A percentile compares a stretch with the other conserved stretches of the same genome.
These are phyloP conservation scores for Exephanes ischioxanthus DNA, from an alignment of 2,888 invertebrate species.

Conservation along the genomic window DNA sequence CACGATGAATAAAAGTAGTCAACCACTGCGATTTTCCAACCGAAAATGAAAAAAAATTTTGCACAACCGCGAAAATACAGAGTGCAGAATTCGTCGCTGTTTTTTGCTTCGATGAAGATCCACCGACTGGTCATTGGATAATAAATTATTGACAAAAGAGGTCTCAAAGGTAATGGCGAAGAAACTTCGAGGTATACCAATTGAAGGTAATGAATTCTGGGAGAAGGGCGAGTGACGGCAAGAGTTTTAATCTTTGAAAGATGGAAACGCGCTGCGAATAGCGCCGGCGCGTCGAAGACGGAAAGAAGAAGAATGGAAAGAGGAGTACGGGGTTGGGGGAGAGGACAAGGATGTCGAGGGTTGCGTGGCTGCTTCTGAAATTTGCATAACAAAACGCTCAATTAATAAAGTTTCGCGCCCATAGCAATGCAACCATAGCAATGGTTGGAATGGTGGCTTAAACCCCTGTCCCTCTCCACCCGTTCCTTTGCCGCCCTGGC, in stretches of 20 bases:
- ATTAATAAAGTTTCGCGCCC: slow-evolving; percentile 84
- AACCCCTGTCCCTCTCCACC: too few relatives aligned
- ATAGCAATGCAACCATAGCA: slow-evolving; percentile 70
- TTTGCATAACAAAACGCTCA: slow-evolving; percentile 84
- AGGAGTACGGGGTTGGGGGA: slow-evolving; percentile 43
- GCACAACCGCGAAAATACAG: background rate
- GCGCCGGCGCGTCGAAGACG: slow-evolving; percentile 16
- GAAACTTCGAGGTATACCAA: slow-evolving; percentile 74
- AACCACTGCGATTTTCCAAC: background rate
- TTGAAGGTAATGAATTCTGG: slow-evolving; percentile 77
- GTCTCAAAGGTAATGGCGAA: slow-evolving; percentile 11
- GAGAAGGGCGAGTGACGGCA: background rate
- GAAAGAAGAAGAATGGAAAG: slow-evolving; percentile 45
- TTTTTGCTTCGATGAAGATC: background rate
- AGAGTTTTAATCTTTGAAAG: too few relatives aligned
- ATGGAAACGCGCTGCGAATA: background rate
- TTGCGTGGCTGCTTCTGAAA: slow-evolving; percentile 74
- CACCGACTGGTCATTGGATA: slow-evolving; percentile 24
- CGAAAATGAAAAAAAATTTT: background rate
- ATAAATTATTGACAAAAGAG: slow-evolving; percentile 34
- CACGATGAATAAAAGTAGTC: background rate
- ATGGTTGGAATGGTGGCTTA: slow-evolving; percentile 44
- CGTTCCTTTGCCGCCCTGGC: background rate
- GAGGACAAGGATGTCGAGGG: slow-evolving; percentile 30
- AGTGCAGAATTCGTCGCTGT: background rate